A percentile compares a stretch with the other conserved stretches of the same genome.
phyloP scores from a whole-genome alignment of 2,797 vertebrate genomes.

The Taenioides sp. region DNA sequence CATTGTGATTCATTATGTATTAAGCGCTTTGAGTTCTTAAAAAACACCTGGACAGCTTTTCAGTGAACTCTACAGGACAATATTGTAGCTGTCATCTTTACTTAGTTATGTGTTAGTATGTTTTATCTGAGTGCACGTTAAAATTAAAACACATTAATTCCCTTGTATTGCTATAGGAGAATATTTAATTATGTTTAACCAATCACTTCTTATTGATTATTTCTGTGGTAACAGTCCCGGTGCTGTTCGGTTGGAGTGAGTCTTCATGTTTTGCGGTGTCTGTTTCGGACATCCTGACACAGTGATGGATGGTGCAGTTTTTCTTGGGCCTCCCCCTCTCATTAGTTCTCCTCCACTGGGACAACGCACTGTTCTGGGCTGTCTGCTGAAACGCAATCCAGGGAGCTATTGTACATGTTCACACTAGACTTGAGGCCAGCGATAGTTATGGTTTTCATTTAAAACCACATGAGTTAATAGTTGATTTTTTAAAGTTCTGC shows the following conservation, averaged over 20 bases:
- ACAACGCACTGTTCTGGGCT: slow-evolving; percentile 2
- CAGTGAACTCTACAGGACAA: neutral
- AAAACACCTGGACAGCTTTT: too few relatives aligned
- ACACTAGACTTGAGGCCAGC: neutral
- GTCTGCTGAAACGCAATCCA: slow-evolving; percentile 19
- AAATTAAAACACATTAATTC: slow-evolving; percentile 1
- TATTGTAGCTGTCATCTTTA: neutral
- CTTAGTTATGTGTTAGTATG: neutral
- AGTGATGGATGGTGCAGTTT: slow-evolving; percentile 58
- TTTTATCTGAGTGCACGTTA: neutral
- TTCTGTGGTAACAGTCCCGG: neutral
- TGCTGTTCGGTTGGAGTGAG: slow-evolving; percentile 16
- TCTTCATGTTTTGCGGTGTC: slow-evolving; percentile 27
- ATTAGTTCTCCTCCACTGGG: slow-evolving; percentile 35
- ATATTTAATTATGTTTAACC: slow-evolving; percentile 7
- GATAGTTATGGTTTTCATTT: neutral
- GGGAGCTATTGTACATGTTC: neutral
- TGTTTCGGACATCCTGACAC: slow-evolving; percentile 48
- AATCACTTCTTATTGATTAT: slow-evolving; percentile 16
- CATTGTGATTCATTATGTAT: too few relatives aligned
- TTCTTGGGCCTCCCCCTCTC: slow-evolving; percentile 42
- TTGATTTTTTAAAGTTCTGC: neutral
- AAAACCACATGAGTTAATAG: neutral
- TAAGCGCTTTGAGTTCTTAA: too few relatives aligned
- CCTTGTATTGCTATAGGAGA: slow-evolving; percentile 7